These are phyloP conservation scores for Saturnia japonica DNA, from an alignment of 2,888 invertebrate genomes.

Conservation along the genomic window DNA sequence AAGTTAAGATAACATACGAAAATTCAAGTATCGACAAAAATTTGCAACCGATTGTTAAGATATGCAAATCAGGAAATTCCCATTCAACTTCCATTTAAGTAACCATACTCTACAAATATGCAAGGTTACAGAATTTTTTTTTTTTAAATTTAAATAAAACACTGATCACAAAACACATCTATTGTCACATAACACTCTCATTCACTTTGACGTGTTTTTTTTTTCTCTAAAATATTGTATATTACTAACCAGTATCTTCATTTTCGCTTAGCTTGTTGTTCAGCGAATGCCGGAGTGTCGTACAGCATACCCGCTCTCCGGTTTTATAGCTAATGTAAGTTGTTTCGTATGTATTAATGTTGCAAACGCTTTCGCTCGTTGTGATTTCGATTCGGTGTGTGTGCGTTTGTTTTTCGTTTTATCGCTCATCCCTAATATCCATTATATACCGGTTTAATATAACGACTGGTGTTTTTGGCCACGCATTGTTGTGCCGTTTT, in stretches of 20 bases:
- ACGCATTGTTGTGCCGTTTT: too few relatives aligned
- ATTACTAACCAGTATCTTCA: slow-evolving; percentile 78
- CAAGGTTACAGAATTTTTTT: not conserved
- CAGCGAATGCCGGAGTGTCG: slow-evolving; percentile 78
- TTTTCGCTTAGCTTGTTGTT: slow-evolving; percentile 73
- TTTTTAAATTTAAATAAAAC: slow-evolving; percentile 14
- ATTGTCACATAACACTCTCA: slow-evolving; percentile 9
- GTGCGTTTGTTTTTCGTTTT: slow-evolving; percentile 33
- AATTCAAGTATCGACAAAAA: not conserved
- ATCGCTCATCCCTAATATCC: slow-evolving; percentile 34
- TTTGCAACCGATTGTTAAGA: slow-evolving; percentile 27
- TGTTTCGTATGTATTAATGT: slow-evolving; percentile 64
- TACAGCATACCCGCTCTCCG: slow-evolving; percentile 41
- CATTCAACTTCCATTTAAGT: slow-evolving; percentile 30
- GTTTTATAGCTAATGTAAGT: slow-evolving; percentile 72
- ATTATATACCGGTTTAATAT: not conserved
- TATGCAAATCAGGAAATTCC: slow-evolving; percentile 39
- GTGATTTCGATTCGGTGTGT: slow-evolving; percentile 46
- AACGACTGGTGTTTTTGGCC: not conserved
- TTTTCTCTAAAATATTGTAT: slow-evolving; percentile 24
- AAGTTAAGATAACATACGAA: not conserved
- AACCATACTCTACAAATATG: slow-evolving; percentile 33
- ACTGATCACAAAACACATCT: slow-evolving; percentile 14
- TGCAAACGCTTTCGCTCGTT: slow-evolving; percentile 74
- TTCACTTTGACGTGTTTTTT: slow-evolving; percentile 27